A percentile compares a stretch with the other conserved stretches of the same genome.
Evolutionary conservation across 2,113 vertebrate genomes (phyloP).

Genomic region (Dunckerocampus dactyliophorus): DNA sequence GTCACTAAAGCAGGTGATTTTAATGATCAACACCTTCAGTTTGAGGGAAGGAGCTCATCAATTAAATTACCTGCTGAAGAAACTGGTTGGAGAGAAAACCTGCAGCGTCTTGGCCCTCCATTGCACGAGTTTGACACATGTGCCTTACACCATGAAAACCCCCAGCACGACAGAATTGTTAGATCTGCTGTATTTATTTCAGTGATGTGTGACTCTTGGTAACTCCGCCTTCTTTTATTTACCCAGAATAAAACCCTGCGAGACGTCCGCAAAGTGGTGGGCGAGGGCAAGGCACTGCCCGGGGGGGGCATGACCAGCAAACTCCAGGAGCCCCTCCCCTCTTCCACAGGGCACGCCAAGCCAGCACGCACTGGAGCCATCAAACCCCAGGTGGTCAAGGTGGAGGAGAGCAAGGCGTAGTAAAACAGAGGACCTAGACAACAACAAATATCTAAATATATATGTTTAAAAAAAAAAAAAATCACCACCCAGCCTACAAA

Average conservation of each 20-base stretch:
- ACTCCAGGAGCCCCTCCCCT: conserved; percentile 79
- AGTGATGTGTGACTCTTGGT: background rate
- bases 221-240: conserved; percentile 18
- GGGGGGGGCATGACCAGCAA: conserved; percentile 77
- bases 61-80: no score
- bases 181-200: no score
- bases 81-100: no score
- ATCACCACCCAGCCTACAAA: conserved; percentile 40
- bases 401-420: conserved; percentile 89
- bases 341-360: conserved; percentile 78
- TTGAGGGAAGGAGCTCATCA: no score
- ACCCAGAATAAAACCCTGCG: conserved; percentile 81
- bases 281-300: conserved; percentile 76
- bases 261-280: conserved; percentile 67
- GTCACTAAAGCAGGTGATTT: no score
- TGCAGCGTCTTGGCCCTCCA: no score
- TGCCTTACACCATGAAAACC: no score
- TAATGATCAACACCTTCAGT: no score
- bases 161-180: background rate
- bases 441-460: conserved; percentile 25
- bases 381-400: conserved; percentile 88
- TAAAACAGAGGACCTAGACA: conserved; percentile 52
- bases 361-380: conserved; percentile 85
- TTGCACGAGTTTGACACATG: no score
- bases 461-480: conserved; percentile 1